Evolutionary conservation across 92 coral and sea anemone genomes (phyloP).

Genomic region (Plumapathes pennacea): DNA sequence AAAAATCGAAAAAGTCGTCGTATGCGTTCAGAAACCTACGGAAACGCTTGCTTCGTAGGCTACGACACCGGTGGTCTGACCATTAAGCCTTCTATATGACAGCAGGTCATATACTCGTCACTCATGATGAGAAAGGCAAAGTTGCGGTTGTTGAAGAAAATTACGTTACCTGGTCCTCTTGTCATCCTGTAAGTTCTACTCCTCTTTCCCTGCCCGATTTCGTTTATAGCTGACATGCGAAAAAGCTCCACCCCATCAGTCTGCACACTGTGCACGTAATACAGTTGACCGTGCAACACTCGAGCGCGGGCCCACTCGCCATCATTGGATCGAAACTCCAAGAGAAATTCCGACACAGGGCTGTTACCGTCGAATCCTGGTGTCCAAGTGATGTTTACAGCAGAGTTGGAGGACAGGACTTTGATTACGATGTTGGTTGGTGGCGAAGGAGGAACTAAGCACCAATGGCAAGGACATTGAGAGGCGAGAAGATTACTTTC

Average conservation of each 20-base stretch:
- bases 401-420: conserved; percentile 32
- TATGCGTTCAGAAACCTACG: too few species aligned
- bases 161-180: too few species aligned
- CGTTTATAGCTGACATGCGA: conserved; percentile 76
- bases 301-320: conserved; percentile 59
- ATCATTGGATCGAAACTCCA: conserved; percentile 62
- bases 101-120: too few species aligned
- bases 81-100: too few species aligned
- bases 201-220: conserved; percentile 71
- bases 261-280: conserved; percentile 57
- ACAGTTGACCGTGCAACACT: conserved; percentile 28
- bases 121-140: too few species aligned
- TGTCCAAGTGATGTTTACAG: conserved; percentile 86
- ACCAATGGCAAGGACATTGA: too few species aligned
- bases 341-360: conserved; percentile 57
- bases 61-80: too few species aligned
- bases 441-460: conserved; percentile 76
- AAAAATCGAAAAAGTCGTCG: too few species aligned
- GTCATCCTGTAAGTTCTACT: conserved; percentile 48
- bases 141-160: too few species aligned
- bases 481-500: too few species aligned
- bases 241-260: conserved; percentile 59
- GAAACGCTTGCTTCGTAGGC: too few species aligned
- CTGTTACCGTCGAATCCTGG: conserved; percentile 75
- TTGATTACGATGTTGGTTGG: conserved; percentile 58